Evolutionary conservation across 35 echinoderm and acorn worm species (phyloP), one percentile per base, ranked within the genome.

Genomic region (Stichopus chloronotus): DNA sequence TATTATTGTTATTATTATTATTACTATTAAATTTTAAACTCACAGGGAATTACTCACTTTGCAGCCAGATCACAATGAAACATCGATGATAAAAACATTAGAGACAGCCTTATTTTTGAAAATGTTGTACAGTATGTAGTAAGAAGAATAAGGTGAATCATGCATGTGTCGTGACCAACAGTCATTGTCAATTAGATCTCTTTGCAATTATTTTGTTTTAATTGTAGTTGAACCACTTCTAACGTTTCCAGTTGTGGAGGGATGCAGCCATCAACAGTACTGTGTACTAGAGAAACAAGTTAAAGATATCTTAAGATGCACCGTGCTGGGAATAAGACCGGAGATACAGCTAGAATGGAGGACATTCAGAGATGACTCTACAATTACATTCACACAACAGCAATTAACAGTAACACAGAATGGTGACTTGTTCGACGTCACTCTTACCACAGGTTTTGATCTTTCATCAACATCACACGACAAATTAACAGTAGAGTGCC

Each of bases 221-320:
- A 61, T 72, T 72, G 17, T 20, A 81, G 78, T 81, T 12, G 25
- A 81, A 20, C 78, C 78, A 53, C 5, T 22, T 52, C 78, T 24
- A 25, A 9, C 9, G 12, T 81, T 53, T 17, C 78, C 78, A 54
- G 78, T 81, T 1, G 25, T 81, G 17, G 78, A 81, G 5, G 78
- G 78, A 53, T 81, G 78, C 17, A 81, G 22, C 52, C 78, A 81
- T 22, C 78, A 81, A 11, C 78, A 81, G 52, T 81, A 81, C 22
- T 81, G 78, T 22, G 78, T 52, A 22, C 9, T 81, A 22, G 53
- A 52, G 25, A 81, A 52, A 81, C 25, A 81, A 81, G 12, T 30
- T 81, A 8, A 52, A 52, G 78, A 55, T 10, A 8, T 53, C 14
- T 55, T 81, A 30, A 81, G 23, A 9, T 81, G 78, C 78, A 52